Conservation (phyloP, 2,797 vertebrate genomes). For the Enteromius unitaeniatus region DNA sequence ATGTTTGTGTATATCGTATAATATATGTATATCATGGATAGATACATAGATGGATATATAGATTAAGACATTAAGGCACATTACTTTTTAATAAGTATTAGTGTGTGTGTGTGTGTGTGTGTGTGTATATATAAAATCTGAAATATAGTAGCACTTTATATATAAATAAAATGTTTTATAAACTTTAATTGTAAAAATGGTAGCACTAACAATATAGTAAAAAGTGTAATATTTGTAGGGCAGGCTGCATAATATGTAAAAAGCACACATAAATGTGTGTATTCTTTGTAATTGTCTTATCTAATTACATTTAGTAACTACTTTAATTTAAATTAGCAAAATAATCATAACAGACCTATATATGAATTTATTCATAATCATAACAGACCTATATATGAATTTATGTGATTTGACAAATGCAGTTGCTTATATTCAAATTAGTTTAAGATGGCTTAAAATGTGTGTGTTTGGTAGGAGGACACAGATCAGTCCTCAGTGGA, state of each 20-base stretch:
- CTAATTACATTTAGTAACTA: neutral
- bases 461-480: constrained; percentile 69
- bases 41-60: neutral
- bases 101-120: no score
- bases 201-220: no score
- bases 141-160: no score
- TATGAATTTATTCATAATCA: neutral
- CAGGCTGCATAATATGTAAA: no score
- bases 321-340: neutral
- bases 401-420: constrained; percentile 2
- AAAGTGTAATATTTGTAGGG: no score
- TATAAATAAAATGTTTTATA: no score
- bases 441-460: neutral
- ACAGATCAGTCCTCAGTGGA: constrained; percentile 67
- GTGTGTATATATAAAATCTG: no score
- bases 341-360: neutral
- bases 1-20: no score
- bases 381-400: neutral
- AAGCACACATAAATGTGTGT: no score
- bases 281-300: neutral
- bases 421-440: constrained; percentile 1
- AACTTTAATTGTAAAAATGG: no score
- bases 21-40: neutral
- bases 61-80: no score
- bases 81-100: neutral